Percentiles rank a stretch among this genome's conserved stretches.
These are phyloP conservation scores for Apotomis capreana DNA, from an alignment of 2,888 invertebrate species.

Conservation along the genomic window DNA sequence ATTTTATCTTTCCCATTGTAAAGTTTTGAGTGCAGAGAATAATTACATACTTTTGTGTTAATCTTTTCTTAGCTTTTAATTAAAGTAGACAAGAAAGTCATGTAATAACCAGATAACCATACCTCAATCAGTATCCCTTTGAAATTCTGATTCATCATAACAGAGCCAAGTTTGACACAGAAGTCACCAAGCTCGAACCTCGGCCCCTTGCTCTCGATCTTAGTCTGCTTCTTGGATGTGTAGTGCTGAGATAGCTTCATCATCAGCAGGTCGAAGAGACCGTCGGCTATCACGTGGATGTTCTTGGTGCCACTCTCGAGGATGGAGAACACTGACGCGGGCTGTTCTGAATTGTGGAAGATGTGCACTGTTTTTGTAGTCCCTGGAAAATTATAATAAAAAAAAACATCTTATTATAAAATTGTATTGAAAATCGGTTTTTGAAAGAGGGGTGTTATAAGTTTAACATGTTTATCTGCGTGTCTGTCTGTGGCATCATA, in stretches of 20 bases:
- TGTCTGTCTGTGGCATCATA: no score
- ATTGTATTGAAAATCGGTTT: background rate
- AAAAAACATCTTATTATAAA: background rate
- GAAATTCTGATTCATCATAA: slow-evolving; percentile 95
- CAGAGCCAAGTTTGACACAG: slow-evolving; percentile 95
- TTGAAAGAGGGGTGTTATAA: no score
- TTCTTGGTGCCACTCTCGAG: slow-evolving; percentile 94
- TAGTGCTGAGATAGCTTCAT: slow-evolving; percentile 94
- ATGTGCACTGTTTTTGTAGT: slow-evolving; percentile 93
- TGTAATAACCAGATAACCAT: background rate
- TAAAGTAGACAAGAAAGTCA: background rate
- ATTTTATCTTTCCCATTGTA: no score
- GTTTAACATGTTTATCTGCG: no score
- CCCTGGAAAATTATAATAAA: slow-evolving; percentile 72
- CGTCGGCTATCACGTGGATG: slow-evolving; percentile 94
- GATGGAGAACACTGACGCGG: slow-evolving; percentile 96
- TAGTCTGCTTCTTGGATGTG: slow-evolving; percentile 94
- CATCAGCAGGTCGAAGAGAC: slow-evolving; percentile 95
- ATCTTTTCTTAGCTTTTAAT: no score
- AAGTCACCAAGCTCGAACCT: slow-evolving; percentile 95
- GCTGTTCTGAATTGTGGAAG: slow-evolving; percentile 97
- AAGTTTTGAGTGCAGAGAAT: no score
- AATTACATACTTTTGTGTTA: no score
- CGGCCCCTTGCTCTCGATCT: slow-evolving; percentile 94
- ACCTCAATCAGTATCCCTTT: slow-evolving; percentile 97